Evolutionary conservation across 2,797 vertebrate genomes (phyloP).

Genomic region (Corythornis leucogaster): DNA sequence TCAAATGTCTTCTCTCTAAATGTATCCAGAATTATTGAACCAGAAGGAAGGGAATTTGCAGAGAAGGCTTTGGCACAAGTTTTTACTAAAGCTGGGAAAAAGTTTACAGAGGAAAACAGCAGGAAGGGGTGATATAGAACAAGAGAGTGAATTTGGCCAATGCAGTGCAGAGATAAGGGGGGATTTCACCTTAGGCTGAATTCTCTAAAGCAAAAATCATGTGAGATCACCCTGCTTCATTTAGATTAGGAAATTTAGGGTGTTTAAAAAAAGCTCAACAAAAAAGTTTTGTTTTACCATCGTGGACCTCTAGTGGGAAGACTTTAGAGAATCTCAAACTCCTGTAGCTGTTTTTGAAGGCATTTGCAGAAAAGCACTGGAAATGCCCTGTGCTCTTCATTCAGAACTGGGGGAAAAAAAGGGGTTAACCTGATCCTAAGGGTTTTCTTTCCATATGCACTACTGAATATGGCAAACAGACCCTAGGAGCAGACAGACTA

Average conservation of each 20-base stretch:
- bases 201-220: background rate
- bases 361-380: background rate
- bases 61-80: background rate
- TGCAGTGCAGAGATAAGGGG: background rate
- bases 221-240: background rate
- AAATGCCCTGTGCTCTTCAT: background rate
- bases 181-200: background rate
- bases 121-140: background rate
- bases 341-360: background rate
- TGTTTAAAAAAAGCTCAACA: background rate
- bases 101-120: background rate
- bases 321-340: background rate
- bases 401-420: background rate
- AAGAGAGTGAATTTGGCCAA: background rate
- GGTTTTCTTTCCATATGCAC: background rate
- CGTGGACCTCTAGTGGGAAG: background rate
- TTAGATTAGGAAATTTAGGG: background rate
- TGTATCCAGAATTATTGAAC: background rate
- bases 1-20: background rate
- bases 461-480: conserved; percentile 38
- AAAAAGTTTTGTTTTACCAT: background rate
- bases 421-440: background rate
- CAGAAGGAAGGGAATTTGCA: background rate
- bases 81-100: background rate
- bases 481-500: conserved; percentile 6